Evolutionary conservation across 2,888 invertebrate species (phyloP).

Genomic region (Patella caerulea): DNA sequence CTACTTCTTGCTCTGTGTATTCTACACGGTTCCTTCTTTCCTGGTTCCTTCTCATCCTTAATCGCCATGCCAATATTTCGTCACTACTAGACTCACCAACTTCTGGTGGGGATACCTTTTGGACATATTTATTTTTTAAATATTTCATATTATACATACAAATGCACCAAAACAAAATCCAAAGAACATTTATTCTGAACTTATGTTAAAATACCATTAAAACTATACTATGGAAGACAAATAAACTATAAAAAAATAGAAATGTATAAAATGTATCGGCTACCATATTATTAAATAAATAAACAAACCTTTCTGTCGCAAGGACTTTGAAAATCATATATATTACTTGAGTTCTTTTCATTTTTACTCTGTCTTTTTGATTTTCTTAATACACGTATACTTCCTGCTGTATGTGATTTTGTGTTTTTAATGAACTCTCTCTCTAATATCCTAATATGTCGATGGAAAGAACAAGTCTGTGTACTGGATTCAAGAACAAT

Average conservation of each 20-base stretch:
- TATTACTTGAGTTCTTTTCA: not conserved
- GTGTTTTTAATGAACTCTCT: constrained; percentile 43
- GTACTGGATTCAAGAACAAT: constrained; percentile 57
- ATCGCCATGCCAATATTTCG: not conserved
- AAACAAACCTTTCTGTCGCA: too few species aligned
- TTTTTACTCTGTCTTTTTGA: not conserved
- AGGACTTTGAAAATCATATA: too few species aligned
- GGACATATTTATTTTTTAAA: too few species aligned
- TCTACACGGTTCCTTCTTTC: constrained; percentile 44
- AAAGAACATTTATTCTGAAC: not conserved
- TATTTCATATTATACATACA: too few species aligned
- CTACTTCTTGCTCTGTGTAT: constrained; percentile 57
- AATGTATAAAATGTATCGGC: too few species aligned
- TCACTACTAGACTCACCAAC: not conserved
- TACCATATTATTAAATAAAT: too few species aligned
- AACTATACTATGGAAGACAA: not conserved
- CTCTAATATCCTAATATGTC: constrained; percentile 51
- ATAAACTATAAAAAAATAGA: not conserved
- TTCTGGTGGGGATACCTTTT: constrained; percentile 14
- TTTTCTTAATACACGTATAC: constrained; percentile 8
- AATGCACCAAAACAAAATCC: not conserved
- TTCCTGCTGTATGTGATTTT: constrained; percentile 14
- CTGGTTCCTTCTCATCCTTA: not conserved
- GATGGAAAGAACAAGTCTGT: constrained; percentile 54
- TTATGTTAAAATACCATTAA: not conserved